phyloP scores from a whole-genome alignment of 2,797 vertebrate species.

The Telmatherina bonti region DNA sequence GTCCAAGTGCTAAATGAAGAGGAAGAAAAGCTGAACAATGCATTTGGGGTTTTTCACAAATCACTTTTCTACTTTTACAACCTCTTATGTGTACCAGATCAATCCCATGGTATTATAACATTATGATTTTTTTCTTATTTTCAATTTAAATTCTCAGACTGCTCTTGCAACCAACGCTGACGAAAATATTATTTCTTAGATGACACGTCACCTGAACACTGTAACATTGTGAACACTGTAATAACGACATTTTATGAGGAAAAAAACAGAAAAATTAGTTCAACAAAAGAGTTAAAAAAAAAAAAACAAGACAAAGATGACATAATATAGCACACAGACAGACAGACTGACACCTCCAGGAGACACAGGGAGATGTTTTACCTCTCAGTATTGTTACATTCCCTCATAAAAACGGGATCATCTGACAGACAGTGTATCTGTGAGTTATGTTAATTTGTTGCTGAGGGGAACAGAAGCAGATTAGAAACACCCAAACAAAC shows the following conservation, averaged over 20 bases:
- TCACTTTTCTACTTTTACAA: neutral
- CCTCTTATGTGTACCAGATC: neutral
- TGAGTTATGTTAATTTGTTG: no score
- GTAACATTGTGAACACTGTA: neutral
- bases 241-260: neutral
- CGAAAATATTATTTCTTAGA: neutral
- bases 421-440: no score
- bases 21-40: slow-evolving; percentile 5
- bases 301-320: no score
- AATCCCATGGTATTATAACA: neutral
- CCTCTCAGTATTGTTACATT: no score
- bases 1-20: neutral
- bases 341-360: no score
- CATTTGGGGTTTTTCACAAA: neutral
- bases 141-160: neutral
- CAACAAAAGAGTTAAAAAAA: no score
- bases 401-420: no score
- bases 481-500: no score
- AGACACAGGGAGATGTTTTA: no score
- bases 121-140: neutral
- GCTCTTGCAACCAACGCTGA: neutral
- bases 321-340: no score
- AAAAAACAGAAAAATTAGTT: no score
- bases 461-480: no score
- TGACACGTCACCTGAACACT: neutral